Evolutionary conservation across 2,797 vertebrate genomes (phyloP).

Genomic region (Hydrolagus colliei): DNA sequence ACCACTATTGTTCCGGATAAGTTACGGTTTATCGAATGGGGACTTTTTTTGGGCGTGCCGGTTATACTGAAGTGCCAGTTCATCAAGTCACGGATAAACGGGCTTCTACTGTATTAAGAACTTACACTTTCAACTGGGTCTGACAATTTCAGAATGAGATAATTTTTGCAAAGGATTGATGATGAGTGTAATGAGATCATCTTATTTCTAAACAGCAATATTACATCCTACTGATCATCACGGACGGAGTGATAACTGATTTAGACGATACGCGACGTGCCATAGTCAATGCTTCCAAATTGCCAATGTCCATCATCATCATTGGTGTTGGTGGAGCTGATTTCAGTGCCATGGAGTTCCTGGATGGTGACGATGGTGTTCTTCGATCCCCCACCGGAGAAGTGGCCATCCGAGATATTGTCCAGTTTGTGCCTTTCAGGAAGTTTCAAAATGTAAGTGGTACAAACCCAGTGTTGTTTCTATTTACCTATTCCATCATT

Average conservation of each 20-base stretch:
- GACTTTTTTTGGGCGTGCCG: too few species aligned
- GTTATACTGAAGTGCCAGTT: too few species aligned
- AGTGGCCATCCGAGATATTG: slow-evolving; percentile 79
- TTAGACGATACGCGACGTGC: slow-evolving; percentile 80
- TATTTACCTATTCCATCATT: too few species aligned
- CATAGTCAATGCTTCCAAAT: slow-evolving; percentile 82
- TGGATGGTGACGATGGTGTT: slow-evolving; percentile 78
- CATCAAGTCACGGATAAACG: too few species aligned
- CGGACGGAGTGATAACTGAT: slow-evolving; percentile 95
- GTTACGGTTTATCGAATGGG: too few species aligned
- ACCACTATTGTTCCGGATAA: too few species aligned
- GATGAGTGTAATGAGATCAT: not conserved
- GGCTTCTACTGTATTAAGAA: not conserved
- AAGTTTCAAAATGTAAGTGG: slow-evolving; percentile 88
- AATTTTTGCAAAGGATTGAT: not conserved
- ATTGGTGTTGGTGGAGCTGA: slow-evolving; percentile 86
- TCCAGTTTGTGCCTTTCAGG: slow-evolving; percentile 93
- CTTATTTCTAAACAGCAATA: slow-evolving; percentile 70
- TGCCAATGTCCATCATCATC: slow-evolving; percentile 96
- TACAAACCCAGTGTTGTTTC: too few species aligned
- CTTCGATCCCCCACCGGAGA: slow-evolving; percentile 71
- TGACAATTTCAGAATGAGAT: not conserved
- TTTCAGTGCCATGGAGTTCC: slow-evolving; percentile 87
- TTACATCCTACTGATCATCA: slow-evolving; percentile 88
- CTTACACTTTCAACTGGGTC: not conserved